phyloP scores from a whole-genome alignment of 2,888 invertebrate genomes.

The Lasioglossum figueresi region DNA sequence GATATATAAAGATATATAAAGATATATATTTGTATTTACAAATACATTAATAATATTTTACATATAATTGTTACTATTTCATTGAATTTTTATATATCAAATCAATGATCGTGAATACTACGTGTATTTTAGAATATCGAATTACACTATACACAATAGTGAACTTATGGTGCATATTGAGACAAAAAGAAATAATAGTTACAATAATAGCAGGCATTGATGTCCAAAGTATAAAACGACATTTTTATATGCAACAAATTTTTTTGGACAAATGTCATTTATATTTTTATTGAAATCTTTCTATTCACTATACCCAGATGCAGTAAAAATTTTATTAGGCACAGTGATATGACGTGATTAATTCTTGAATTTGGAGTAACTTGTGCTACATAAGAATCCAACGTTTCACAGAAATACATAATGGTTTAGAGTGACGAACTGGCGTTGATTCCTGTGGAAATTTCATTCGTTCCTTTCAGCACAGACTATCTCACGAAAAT shows the following conservation, averaged over 20 bases:
- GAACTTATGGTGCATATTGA: too few species aligned
- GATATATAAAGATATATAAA: too few species aligned
- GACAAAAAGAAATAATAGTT: too few species aligned
- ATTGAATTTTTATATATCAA: background rate
- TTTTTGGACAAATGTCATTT: background rate
- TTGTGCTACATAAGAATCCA: background rate
- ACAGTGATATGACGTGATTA: background rate
- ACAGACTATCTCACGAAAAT: conserved; percentile 45
- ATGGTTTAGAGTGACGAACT: background rate
- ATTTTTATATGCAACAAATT: background rate
- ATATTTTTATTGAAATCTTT: background rate
- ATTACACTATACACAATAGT: too few species aligned
- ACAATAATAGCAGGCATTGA: too few species aligned
- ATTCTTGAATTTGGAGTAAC: background rate
- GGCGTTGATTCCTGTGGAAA: conserved; percentile 22
- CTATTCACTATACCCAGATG: background rate
- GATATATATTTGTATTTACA: too few species aligned
- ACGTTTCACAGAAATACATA: background rate
- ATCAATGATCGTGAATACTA: background rate
- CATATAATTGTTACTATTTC: background rate
- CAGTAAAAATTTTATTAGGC: background rate
- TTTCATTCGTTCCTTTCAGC: conserved; percentile 10
- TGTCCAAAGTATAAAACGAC: too few species aligned
- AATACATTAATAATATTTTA: too few species aligned
- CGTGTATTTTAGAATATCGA: background rate